Evolutionary conservation across 1,140 invertebrate genomes (phyloP), one percentile per base, ranked within the genome.

Genomic region (Phortica variegata): DNA sequence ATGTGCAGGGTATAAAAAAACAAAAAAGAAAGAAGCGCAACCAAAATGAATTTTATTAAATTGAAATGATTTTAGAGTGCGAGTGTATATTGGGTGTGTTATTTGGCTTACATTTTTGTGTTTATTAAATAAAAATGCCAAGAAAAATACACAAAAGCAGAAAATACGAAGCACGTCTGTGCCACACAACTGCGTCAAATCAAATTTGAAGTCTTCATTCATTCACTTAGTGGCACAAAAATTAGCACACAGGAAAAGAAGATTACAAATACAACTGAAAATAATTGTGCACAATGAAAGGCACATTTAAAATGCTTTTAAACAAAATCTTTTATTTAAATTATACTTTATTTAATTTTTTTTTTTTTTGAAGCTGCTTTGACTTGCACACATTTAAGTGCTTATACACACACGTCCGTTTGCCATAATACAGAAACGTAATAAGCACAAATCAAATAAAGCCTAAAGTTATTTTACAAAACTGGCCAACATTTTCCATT

Each of bases 391-490:
- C n/a, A n/a, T n/a, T n/a, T n/a, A n/a, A n/a, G n/a, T n/a, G n/a
- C n/a, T n/a, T n/a, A n/a, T n/a, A n/a, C n/a, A n/a, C n/a, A n/a
- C n/a, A n/a, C n/a, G n/a, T n/a, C n/a, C n/a, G n/a, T n/a, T n/a
- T n/a, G n/a, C n/a, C n/a, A n/a, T n/a, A n/a, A n/a, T n/a, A n/a
- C n/a, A n/a, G 26, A 29, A 6, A 29, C 6, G 46, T 59, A 46
- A 50, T 45, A 60, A 59, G 56, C 52, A 53, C 29, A 62, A 66
- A 66, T 68, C 56, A 46, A 66, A 66, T 66, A 66, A 60, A 38
- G 29, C 33, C 33, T 34, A 5, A 3, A 34, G 33, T 34, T 34
- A 34, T 34, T 10, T 15, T 7, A 34, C 5, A 34, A 15, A n/a
- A n/a, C n/a, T n/a, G n/a, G n/a, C n/a, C n/a, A n/a, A n/a, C n/a